A percentile compares a stretch with the other conserved stretches of the same genome.
Conservation (phyloP, 2,113 vertebrate genomes). For the Odobenus rosmarus region DNA sequence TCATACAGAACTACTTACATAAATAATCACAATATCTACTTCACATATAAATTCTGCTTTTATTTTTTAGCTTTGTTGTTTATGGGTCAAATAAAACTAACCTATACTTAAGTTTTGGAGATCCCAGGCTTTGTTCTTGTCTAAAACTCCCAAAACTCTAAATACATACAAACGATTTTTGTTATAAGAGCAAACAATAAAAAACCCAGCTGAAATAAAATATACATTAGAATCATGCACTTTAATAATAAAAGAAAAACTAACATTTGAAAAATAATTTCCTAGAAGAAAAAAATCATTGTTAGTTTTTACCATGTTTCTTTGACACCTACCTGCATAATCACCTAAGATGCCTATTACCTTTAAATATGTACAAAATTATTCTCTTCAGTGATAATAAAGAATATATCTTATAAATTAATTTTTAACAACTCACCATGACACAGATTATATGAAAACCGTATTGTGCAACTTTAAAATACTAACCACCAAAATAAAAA, state of each 20-base stretch:
- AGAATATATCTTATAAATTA: neutral
- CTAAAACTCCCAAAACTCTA: conserved; percentile 21
- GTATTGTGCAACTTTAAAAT: neutral
- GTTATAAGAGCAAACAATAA: conserved; percentile 16
- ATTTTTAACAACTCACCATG: neutral
- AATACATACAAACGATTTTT: conserved; percentile 4
- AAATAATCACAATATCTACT: conserved; percentile 1
- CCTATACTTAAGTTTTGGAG: conserved; percentile 9
- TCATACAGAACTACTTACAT: neutral
- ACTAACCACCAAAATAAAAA: conserved; percentile 8
- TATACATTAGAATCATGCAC: neutral
- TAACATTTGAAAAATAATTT: conserved; percentile 50
- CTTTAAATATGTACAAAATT: neutral
- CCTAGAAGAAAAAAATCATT: neutral
- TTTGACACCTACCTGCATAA: neutral
- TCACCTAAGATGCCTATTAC: neutral
- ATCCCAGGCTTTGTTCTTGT: neutral
- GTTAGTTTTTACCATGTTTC: neutral
- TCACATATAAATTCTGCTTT: neutral
- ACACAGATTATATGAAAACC: neutral
- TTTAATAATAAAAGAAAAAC: conserved; percentile 50
- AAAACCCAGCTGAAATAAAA: conserved; percentile 49
- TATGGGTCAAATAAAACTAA: conserved; percentile 34
- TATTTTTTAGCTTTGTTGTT: neutral
- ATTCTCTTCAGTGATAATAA: neutral